Evolutionary conservation across 2,888 invertebrate genomes (phyloP), one percentile per base, ranked within the genome.

Genomic region (Pyralis farinalis): DNA sequence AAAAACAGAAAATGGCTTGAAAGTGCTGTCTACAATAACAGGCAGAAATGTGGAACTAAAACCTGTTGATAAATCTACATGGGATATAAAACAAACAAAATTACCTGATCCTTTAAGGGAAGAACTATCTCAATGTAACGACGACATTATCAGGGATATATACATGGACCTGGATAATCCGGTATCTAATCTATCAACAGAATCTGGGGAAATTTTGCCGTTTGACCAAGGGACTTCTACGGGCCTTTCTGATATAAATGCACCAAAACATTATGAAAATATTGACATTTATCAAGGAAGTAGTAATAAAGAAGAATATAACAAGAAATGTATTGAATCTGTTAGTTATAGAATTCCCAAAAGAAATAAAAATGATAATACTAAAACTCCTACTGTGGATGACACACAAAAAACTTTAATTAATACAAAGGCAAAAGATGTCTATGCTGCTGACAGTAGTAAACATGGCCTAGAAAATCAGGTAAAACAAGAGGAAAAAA

Each of bases 1-100:
- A 34, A 53, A 57, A 40, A 59, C 46, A 27, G 53, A 66, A 41
- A 60, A 63, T 46, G 69, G 66, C 6, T 65, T 58, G 49, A 47
- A 53, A 9, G 42, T 53, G 21, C 50, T 83, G 37, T 53, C 61
- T 16, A 68, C 76, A 41, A 47, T 48, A 27, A 50, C 37, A 37
- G 70, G 68, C 29, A 65, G 57, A 45, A 51, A 71, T 61, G 47
- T 81, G 30, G 52, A 71, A 44, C 51, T 86, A 21, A 56, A 55
- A 60, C 45, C 56, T 10, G 40, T 84, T 29, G 53, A 74, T 46
- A 68, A 53, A 49, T 43, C 51, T 3, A 37, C 22, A 1, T 83
- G 78, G 81, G 45, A 57, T 25, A 45, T 65, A n/a, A 12, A 49
- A 42, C 46, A 53, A 30, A 50, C 68, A 6, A 47, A 55, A 20